Evolutionary conservation across 2,113 vertebrate genomes (phyloP).

Genomic region (Lethenteron reissneri): DNA sequence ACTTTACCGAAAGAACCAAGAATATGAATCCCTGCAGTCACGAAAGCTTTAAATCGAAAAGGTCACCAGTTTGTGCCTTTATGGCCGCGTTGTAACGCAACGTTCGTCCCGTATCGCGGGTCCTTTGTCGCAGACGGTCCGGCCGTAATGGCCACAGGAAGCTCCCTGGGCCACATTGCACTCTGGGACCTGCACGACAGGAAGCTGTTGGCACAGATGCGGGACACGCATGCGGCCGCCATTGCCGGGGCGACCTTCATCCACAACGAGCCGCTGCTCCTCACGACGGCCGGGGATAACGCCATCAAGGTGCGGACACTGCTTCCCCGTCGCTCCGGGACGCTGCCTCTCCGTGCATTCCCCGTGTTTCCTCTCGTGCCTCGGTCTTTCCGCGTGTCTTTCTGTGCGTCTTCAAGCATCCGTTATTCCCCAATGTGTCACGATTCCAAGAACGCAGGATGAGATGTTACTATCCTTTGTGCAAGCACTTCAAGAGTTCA

Average conservation of each 20-base stretch:
- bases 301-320: slow-evolving; percentile 43
- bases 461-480: too few relatives aligned
- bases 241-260: slow-evolving; percentile 61
- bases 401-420: too few relatives aligned
- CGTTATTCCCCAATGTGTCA: too few relatives aligned
- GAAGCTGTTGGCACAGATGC: slow-evolving; percentile 56
- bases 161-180: slow-evolving; percentile 67
- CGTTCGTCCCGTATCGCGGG: too few relatives aligned
- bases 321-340: background rate
- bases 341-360: background rate
- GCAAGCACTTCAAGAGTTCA: too few relatives aligned
- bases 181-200: slow-evolving; percentile 75
- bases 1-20: too few relatives aligned
- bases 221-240: slow-evolving; percentile 50
- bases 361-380: background rate
- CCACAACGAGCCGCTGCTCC: slow-evolving; percentile 55
- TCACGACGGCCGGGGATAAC: slow-evolving; percentile 78
- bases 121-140: slow-evolving; percentile 41
- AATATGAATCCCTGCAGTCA: too few relatives aligned
- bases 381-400: too few relatives aligned
- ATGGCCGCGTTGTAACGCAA: too few relatives aligned
- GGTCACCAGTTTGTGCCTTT: too few relatives aligned
- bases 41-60: too few relatives aligned
- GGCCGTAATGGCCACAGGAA: slow-evolving; percentile 60
- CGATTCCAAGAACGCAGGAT: too few relatives aligned